Base-by-base conservation (phyloP, 1,140 invertebrate genomes). In the Polypedilum vanderplanki region DNA sequence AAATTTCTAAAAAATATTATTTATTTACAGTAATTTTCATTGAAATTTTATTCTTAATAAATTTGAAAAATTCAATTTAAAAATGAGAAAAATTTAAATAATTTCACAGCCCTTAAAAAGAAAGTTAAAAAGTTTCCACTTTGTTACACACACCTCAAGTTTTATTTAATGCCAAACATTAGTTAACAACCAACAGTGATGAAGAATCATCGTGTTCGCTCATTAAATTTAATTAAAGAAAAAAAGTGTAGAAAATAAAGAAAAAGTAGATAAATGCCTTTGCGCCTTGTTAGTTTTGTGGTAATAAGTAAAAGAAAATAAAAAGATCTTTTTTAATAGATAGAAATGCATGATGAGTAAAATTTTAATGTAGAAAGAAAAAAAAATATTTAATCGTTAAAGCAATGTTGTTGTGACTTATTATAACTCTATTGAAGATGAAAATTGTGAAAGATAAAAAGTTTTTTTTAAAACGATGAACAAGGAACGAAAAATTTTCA, bases 391-490 rank as follows among this genome's bases (percentile, higher is more conserved):
- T 57, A 57, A 15, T 57, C 46, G 46, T 57, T 57, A 15, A 57
- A 57, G 46, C 46, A 57, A 57, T 57, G 46, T 57, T 57, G 46
- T 57, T 57, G 46, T 57, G 46, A 57, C 46, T 57, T 57, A 57
- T 57, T 12, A 57, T 57, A 57, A 12, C 41, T 46, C 15, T 3
- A n/a, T n/a, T 46, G 15, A 8, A 46, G 41, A 41, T 41, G 40
- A 46, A 46, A 46, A 3, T 46, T 46, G 41, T 46, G 41, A 46
- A 46, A 46, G 41, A 46, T 46, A 57, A 57, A 57, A 57, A 15
- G 41, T 46, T 46, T 46, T 57, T n/a, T 33, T n/a, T 57, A 12
- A n/a, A 57, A 12, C 46, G 46, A 57, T 3, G n/a, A 57, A 57
- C 12, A 15, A 57, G n/a, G 41, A 46, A n/a, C 15, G 5, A 33